Evolutionary conservation across 2,113 vertebrate genomes (phyloP), one percentile per base, ranked within the genome.

Genomic region (Neogobius melanostomus): DNA sequence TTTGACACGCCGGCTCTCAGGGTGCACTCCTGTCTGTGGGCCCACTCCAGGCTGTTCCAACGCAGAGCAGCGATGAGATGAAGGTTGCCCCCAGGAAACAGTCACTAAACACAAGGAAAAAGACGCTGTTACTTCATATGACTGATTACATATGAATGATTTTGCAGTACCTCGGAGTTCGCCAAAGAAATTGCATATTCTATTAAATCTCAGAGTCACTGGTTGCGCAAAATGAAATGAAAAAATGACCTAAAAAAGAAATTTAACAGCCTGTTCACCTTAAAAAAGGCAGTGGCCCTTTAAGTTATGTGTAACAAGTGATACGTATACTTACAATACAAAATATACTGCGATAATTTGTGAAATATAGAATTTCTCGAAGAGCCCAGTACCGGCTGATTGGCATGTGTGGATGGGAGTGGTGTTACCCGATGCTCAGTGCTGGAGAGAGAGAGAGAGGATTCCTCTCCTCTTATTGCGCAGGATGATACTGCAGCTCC

Each of bases 401-500:
- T 0, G 28, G 17, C 45, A 43, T 51, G 43, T 21, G 47, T 36
- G 64, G 52, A 28, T 51, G 45, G 50, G 50, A 14, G 75, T 64
- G 71, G 42, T 50, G n/a, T 60, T 72, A 52, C 42, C 6, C 44
- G 78, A 78, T 72, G 72, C 63, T 12, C 72, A 44, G 66, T 21
- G 72, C 64, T 66, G 64, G 76, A 81, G 81, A n/a, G 21, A 21
- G 21, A 21, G 21, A 53, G 76, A 82, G 82, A 42, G 21, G 77
- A 80, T 73, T 61, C 85, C 82, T 89, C 86, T 82, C 72, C 67
- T 76, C 86, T 93, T 92, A 94, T 92, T 95, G 95, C 95, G 96
- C 95, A 97, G 95, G 94, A 97, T 95, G 95, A 96, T 94, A 93
- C 94, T 96, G 95, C 95, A 95, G 95, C 94, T 93, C 92, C 74